phyloP scores from a whole-genome alignment of 2,888 invertebrate genomes.

The Gibbula magus region DNA sequence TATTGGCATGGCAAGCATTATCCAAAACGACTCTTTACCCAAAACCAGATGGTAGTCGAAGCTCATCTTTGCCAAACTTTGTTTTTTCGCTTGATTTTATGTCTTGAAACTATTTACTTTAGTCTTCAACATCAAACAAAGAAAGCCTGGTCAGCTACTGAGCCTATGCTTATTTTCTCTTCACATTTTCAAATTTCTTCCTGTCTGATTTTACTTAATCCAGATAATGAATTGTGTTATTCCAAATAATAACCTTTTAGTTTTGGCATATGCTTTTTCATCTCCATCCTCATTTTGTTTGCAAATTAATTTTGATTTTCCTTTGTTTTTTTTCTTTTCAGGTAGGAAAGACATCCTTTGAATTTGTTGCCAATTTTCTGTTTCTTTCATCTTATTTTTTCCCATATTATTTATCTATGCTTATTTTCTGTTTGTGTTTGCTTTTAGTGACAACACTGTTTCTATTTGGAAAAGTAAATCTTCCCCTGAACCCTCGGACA shows the following conservation, averaged over 20 bases:
- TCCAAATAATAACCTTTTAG: background rate
- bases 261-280: background rate
- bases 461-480: slow-evolving; percentile 55
- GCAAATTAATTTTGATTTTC: background rate
- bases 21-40: no score
- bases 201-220: background rate
- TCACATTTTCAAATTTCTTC: background rate
- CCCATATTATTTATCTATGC: slow-evolving; percentile 35
- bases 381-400: slow-evolving; percentile 23
- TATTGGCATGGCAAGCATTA: no score
- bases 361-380: background rate
- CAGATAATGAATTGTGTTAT: background rate
- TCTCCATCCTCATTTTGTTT: background rate
- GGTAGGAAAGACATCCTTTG: background rate
- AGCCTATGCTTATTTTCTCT: no score
- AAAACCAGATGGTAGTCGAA: no score
- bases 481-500: slow-evolving; percentile 43
- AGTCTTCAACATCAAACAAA: no score
- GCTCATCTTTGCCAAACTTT: no score
- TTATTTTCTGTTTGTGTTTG: slow-evolving; percentile 28
- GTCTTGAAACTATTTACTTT: no score
- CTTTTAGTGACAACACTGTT: slow-evolving; percentile 59
- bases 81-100: no score
- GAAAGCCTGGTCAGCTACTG: no score
- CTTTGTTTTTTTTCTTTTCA: background rate